phyloP scores from a whole-genome alignment of 2,888 invertebrate genomes.

The Cerceris rybyensis region DNA sequence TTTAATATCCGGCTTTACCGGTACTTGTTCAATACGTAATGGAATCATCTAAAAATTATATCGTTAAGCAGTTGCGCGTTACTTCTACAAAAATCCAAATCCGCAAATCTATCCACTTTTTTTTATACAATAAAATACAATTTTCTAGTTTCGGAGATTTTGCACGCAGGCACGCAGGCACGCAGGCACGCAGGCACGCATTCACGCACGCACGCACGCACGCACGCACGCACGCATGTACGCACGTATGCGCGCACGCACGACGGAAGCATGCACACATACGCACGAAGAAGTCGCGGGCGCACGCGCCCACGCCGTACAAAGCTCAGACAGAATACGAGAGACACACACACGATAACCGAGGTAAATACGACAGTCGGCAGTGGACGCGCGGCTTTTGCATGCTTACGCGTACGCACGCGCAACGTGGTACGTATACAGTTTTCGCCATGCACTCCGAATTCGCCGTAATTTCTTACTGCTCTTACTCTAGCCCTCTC shows the following conservation, averaged over 20 bases:
- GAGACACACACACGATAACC: background rate
- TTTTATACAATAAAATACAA: constrained; percentile 80
- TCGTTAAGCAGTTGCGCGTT: constrained; percentile 66
- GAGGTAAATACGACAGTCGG: too few relatives aligned
- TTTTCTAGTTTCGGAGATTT: constrained; percentile 69
- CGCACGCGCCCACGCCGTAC: constrained; percentile 7
- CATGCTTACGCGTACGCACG: background rate
- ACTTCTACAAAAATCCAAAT: constrained; percentile 76
- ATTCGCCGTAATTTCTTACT: constrained; percentile 17
- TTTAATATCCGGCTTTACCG: constrained; percentile 36
- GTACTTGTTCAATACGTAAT: constrained; percentile 53
- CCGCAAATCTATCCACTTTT: constrained; percentile 61
- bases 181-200: constrained; percentile 16
- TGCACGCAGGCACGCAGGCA: constrained; percentile 32
- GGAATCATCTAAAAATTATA: constrained; percentile 65
- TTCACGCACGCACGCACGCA: constrained; percentile 11
- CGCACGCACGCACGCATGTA: constrained; percentile 23
- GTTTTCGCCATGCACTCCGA: background rate
- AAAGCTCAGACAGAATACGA: constrained; percentile 33
- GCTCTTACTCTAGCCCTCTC: constrained; percentile 19
- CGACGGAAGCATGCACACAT: background rate
- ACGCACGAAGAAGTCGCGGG: background rate
- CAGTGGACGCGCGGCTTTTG: too few relatives aligned
- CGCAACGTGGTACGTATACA: background rate
- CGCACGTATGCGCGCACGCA: constrained; percentile 7